Evolutionary conservation across 2,888 invertebrate species (phyloP).

Genomic region (Lamellibrachia columna): DNA sequence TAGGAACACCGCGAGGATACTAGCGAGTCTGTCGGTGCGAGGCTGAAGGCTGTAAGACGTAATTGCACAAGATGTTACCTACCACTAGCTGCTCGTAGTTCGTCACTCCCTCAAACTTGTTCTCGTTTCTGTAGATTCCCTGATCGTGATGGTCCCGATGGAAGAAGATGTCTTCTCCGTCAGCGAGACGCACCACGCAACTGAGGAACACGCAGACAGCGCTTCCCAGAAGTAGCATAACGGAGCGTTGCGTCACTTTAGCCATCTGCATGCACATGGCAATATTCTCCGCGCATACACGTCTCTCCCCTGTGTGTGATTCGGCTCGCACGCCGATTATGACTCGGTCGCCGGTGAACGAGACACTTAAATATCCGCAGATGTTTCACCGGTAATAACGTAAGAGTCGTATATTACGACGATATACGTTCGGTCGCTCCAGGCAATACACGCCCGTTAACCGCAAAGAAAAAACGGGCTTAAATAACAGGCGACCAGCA

Average conservation of each 20-base stretch:
- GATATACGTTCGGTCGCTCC: neutral
- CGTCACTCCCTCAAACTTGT: constrained; percentile 1
- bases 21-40: neutral
- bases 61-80: neutral
- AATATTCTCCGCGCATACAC: neutral
- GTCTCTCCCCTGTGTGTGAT: neutral
- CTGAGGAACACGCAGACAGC: neutral
- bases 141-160: constrained; percentile 20
- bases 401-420: neutral
- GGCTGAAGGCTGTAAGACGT: neutral
- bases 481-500: neutral
- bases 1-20: neutral
- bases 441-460: neutral
- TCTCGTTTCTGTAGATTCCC: constrained; percentile 8
- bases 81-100: constrained; percentile 13
- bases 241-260: neutral
- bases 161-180: constrained; percentile 19
- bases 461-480: neutral
- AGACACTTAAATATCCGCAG: constrained; percentile 6
- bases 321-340: constrained; percentile 3
- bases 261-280: neutral
- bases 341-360: constrained; percentile 6
- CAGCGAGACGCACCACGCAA: neutral
- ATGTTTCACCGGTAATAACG: constrained; percentile 9
- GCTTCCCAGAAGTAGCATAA: neutral